Base-by-base conservation (phyloP, 1,140 invertebrate genomes). In the Protaetia brevitarsis region DNA sequence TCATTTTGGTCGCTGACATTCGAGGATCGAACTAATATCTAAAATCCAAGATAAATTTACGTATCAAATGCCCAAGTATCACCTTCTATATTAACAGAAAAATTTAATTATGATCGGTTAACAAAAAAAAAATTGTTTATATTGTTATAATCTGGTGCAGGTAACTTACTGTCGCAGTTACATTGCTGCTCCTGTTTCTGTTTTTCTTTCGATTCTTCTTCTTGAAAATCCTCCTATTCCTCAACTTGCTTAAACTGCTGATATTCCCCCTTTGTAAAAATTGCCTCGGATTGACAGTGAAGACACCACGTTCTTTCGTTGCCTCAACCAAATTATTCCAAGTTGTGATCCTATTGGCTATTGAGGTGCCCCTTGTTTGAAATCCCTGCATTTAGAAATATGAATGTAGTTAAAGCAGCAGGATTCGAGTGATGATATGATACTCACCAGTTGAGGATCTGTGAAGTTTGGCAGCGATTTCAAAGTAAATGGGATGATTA, bases 321-420 rank as follows among this genome's bases (percentile, higher is more conserved):
- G 89, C 87, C 72, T 92, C 87, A 51, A 89, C 80, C 36, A 96
- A 85, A 81, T 95, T 94, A 73, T 89, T 82, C 90, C 92, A 96
- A 21, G 93, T 86, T 61, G 88, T 89, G 63, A 92, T 78, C 58
- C 92, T 83, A 74, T 91, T 83, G 13, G 91, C 86, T 73, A 96
- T 82, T 45, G 82, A 79, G 8, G 94, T 96, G 13, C 93, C 93
- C 71, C 94, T 83, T n/a, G 93, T 89, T 79, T 95, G 92, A 81
- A 96, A 97, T 7, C 94, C 94, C 76, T 78, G 31, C 62, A 64
- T 64, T n/a, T 10, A 61, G 59, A 37, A 11, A 34, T 45, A 58
- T 67, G 7, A 56, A 60, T 62, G 31, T 27, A 41, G 13, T 37
- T 27, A 59, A 63, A 57, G n/a, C n/a, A n/a, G n/a, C n/a, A n/a